phyloP scores from a whole-genome alignment of 2,113 vertebrate species.

The Patagioenas fasciata region DNA sequence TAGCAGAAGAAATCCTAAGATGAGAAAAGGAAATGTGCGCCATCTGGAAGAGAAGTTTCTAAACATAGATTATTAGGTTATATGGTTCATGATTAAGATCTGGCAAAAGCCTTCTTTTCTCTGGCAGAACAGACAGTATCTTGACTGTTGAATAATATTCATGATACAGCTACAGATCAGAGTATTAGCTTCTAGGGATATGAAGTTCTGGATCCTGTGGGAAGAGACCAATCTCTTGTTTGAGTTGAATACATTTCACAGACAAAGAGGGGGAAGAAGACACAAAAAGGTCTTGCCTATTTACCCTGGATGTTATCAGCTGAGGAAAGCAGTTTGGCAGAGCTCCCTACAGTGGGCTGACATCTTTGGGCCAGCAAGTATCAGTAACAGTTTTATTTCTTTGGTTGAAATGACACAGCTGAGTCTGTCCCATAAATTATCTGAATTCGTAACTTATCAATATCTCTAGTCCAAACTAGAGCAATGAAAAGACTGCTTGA shows the following conservation, averaged over 20 bases:
- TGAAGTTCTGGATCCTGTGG: slow-evolving; percentile 24
- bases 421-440: neutral
- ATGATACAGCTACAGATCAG: slow-evolving; percentile 25
- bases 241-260: slow-evolving; percentile 21
- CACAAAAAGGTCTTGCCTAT: neutral
- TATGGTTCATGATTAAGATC: slow-evolving; percentile 54
- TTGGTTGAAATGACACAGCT: neutral
- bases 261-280: slow-evolving; percentile 12
- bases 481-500: neutral
- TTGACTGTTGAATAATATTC: slow-evolving; percentile 46
- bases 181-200: slow-evolving; percentile 31
- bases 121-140: slow-evolving; percentile 65
- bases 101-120: slow-evolving; percentile 44
- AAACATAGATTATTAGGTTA: slow-evolving; percentile 61
- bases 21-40: slow-evolving; percentile 37
- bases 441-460: neutral
- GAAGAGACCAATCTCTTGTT: slow-evolving; percentile 31
- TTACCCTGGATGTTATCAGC: neutral
- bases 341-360: neutral
- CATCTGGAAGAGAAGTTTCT: slow-evolving; percentile 56
- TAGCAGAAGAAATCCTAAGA: slow-evolving; percentile 37
- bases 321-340: neutral
- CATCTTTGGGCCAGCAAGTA: neutral
- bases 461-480: neutral
- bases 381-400: neutral